These are phyloP conservation scores for Ia io DNA, from an alignment of 2,113 vertebrate species.

Conservation along the genomic window DNA sequence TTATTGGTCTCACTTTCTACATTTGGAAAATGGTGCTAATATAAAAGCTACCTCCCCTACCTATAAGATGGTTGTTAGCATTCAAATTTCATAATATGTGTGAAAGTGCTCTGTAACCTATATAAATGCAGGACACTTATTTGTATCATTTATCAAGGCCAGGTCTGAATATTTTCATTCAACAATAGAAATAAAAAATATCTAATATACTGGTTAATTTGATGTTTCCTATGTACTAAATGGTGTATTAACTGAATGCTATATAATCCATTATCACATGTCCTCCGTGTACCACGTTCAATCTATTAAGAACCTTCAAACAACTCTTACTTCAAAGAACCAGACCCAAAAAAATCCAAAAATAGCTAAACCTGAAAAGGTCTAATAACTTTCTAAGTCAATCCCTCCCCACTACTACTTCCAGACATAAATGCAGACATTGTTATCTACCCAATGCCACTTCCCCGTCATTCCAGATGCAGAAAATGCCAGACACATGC, in stretches of 20 bases:
- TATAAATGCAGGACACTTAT: neutral
- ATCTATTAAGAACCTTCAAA: neutral
- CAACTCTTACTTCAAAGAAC: neutral
- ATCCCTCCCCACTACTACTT: neutral
- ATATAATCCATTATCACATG: neutral
- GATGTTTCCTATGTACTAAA: neutral
- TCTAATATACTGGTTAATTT: neutral
- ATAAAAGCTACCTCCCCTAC: neutral
- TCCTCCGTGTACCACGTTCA: neutral
- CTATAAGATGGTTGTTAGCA: neutral
- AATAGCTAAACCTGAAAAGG: neutral
- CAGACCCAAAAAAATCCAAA: neutral
- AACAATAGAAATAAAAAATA: neutral
- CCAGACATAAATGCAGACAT: neutral
- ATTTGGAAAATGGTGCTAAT: neutral
- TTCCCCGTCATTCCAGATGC: neutral
- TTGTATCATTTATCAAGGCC: neutral
- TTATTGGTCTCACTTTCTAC: neutral
- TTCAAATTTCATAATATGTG: neutral
- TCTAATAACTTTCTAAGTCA: neutral
- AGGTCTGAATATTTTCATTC: neutral
- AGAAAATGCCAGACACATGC: neutral
- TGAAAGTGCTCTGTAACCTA: neutral
- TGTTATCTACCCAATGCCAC: neutral
- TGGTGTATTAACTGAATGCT: neutral